These are phyloP conservation scores for Pseudachorutes palmiensis DNA, from an alignment of 1,140 invertebrate genomes.

Conservation along the genomic window DNA sequence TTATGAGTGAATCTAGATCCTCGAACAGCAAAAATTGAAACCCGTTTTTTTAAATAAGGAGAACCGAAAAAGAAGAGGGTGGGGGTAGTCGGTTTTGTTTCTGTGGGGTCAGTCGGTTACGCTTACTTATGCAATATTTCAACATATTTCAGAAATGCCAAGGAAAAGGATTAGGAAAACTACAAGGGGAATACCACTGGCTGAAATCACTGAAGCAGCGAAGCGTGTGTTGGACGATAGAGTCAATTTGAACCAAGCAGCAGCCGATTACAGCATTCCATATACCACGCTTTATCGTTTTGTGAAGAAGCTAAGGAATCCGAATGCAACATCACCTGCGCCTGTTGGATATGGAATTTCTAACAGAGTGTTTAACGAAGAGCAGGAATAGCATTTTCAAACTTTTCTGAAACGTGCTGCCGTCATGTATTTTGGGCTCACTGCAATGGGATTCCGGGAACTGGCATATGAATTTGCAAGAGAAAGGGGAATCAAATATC, in stretches of 20 bases:
- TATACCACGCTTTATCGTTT: not conserved
- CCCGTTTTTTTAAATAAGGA: slow-evolving; percentile 1
- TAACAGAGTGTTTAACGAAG: not conserved
- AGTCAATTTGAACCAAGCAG: not conserved
- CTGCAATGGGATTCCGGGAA: slow-evolving; percentile 41
- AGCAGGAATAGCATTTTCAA: slow-evolving; percentile 27
- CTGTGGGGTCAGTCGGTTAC: not conserved
- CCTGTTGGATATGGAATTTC: not conserved
- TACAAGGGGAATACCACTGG: not conserved
- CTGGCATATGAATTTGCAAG: slow-evolving; percentile 42
- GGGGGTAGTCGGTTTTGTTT: not conserved
- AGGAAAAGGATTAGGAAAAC: not conserved
- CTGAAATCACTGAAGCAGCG: not conserved
- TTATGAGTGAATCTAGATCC: not conserved
- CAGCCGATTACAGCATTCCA: not conserved
- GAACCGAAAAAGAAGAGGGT: slow-evolving; percentile 12
- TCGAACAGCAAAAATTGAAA: not conserved
- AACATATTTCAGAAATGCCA: not conserved
- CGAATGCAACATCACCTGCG: not conserved
- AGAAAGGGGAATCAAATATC: slow-evolving; percentile 40
- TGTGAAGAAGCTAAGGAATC: slow-evolving; percentile 1
- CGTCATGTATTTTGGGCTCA: slow-evolving; percentile 42
- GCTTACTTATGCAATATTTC: not conserved
- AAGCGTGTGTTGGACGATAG: not conserved
- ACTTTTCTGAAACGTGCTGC: slow-evolving; percentile 40